These are phyloP conservation scores for Lycia hirtaria DNA, from an alignment of 2,888 invertebrate species.

Conservation along the genomic window DNA sequence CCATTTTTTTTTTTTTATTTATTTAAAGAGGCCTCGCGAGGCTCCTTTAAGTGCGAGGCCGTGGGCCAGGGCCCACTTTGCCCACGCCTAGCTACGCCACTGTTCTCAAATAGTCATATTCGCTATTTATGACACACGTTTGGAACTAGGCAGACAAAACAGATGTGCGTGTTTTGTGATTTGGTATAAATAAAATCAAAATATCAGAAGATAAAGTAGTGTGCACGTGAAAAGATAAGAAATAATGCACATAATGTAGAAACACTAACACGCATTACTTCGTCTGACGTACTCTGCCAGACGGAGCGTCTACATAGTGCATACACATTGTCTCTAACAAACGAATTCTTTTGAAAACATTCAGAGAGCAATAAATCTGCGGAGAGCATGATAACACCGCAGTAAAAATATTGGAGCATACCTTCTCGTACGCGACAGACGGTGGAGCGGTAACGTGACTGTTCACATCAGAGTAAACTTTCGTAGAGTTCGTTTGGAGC, in stretches of 20 bases:
- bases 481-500: conserved; percentile 63
- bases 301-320: conserved; percentile 16
- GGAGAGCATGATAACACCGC: conserved; percentile 32
- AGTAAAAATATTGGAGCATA: conserved; percentile 45
- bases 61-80: too few relatives aligned
- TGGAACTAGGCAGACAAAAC: too few relatives aligned
- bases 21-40: too few relatives aligned
- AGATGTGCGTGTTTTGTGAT: too few relatives aligned
- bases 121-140: too few relatives aligned
- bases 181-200: too few relatives aligned
- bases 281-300: conserved; percentile 14
- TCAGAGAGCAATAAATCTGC: conserved; percentile 36
- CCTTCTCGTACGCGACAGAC: conserved; percentile 20
- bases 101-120: too few relatives aligned
- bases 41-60: too few relatives aligned
- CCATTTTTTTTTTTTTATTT: too few relatives aligned
- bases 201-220: too few relatives aligned
- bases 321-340: conserved; percentile 22
- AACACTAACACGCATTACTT: conserved; percentile 1
- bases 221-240: too few relatives aligned
- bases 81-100: too few relatives aligned
- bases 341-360: conserved; percentile 30
- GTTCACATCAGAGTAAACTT: conserved; percentile 64
- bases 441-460: conserved; percentile 39
- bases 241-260: not conserved